Conservation (phyloP, 2,888 invertebrate genomes). For the Cosmopolites sordidus region DNA sequence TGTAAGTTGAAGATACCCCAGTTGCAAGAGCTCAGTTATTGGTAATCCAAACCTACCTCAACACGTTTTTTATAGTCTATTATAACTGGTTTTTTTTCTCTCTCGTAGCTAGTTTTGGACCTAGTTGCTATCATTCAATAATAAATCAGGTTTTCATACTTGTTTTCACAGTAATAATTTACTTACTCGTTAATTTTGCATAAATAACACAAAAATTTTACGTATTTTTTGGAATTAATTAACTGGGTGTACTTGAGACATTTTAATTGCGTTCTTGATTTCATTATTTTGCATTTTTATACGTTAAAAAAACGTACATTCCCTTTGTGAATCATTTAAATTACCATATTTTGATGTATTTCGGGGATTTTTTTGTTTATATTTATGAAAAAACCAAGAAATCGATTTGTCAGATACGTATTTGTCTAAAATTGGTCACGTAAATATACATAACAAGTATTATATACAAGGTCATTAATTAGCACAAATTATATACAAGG, state of each 20-base stretch:
- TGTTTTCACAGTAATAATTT: slow-evolving; percentile 21
- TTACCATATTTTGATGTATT: too few relatives aligned
- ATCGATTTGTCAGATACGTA: slow-evolving; percentile 6
- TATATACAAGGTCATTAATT: too few relatives aligned
- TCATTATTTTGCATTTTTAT: slow-evolving; percentile 5
- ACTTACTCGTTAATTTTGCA: slow-evolving; percentile 3
- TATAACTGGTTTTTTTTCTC: slow-evolving; percentile 39
- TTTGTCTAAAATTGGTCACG: slow-evolving; percentile 11
- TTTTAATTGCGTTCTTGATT: slow-evolving; percentile 5
- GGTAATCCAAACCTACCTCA: slow-evolving; percentile 40
- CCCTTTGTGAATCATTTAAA: not conserved
- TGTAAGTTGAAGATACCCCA: slow-evolving; percentile 37
- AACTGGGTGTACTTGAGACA: slow-evolving; percentile 9
- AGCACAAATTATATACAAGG: too few relatives aligned
- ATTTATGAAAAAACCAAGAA: slow-evolving; percentile 4
- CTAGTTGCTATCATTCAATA: slow-evolving; percentile 41
- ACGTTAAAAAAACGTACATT: slow-evolving; percentile 1
- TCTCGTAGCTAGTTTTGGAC: slow-evolving; percentile 38
- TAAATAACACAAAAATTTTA: not conserved
- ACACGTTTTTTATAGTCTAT: slow-evolving; percentile 40
- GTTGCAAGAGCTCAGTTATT: slow-evolving; percentile 38
- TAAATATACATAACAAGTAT: slow-evolving; percentile 12
- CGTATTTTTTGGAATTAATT: slow-evolving; percentile 8
- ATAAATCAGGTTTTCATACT: slow-evolving; percentile 38
- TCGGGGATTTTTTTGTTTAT: not conserved